Percentiles rank a stretch among this genome's conserved stretches.
Conservation (phyloP, 2,888 invertebrate species). For the Chaetogeoica ovagalla region DNA sequence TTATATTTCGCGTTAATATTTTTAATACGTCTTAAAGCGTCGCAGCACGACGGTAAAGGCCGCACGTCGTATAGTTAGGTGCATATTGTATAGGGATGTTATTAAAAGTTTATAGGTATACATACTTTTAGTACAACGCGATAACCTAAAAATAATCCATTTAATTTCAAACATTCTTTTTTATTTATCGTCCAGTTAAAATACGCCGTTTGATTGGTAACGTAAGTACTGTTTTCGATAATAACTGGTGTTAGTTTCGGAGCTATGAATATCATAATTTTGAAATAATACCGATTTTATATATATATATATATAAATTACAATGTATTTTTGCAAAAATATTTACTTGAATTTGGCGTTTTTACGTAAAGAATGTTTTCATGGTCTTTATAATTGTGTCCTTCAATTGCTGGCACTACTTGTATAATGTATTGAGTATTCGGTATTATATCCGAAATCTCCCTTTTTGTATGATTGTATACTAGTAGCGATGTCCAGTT, state of each 20-base stretch:
- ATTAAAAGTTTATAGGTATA: neutral
- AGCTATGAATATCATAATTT: neutral
- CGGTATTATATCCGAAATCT: neutral
- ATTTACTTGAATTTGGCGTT: neutral
- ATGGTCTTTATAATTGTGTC: neutral
- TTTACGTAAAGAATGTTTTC: conserved; percentile 6
- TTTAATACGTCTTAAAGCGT: neutral
- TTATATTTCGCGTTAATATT: neutral
- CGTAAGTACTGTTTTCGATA: neutral
- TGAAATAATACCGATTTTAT: neutral
- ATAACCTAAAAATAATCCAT: conserved; percentile 15
- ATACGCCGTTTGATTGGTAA: conserved; percentile 11
- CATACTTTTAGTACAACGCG: conserved; percentile 1
- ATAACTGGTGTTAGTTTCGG: neutral
- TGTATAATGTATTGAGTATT: conserved; percentile 14
- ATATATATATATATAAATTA: neutral
- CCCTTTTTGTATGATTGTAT: neutral
- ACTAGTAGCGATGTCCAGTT: conserved; percentile 6
- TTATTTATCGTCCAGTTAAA: conserved; percentile 5
- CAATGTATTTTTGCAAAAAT: neutral
- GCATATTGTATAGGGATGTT: too few species aligned
- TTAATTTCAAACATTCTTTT: conserved; percentile 4
- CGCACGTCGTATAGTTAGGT: too few species aligned
- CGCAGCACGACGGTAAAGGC: too few species aligned
- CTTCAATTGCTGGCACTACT: neutral